Percentiles rank a stretch among this genome's conserved stretches.
phyloP scores from a whole-genome alignment of 2,888 invertebrate species.

The Cantharis rustica region DNA sequence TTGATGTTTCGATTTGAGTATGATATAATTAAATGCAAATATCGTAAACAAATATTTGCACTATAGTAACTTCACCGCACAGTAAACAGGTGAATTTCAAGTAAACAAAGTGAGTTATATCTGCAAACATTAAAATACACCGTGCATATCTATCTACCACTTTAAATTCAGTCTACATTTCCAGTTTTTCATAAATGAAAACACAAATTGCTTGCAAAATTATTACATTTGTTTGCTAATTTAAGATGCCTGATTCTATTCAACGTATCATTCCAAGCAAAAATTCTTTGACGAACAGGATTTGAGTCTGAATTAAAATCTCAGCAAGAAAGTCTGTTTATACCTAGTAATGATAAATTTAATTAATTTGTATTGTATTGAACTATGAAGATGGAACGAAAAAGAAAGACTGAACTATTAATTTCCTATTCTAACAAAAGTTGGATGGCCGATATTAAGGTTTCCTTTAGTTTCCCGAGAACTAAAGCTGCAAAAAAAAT shows the following conservation, averaged over 20 bases:
- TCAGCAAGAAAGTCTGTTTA: too few relatives aligned
- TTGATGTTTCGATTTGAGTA: constrained; percentile 33
- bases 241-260: background rate
- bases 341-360: too few relatives aligned
- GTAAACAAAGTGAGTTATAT: constrained; percentile 13
- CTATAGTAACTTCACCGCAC: constrained; percentile 23
- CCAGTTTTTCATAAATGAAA: background rate
- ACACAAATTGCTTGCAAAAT: background rate
- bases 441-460: too few relatives aligned
- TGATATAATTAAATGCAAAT: constrained; percentile 36
- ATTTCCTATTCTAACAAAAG: too few relatives aligned
- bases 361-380: too few relatives aligned
- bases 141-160: background rate
- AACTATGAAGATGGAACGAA: too few relatives aligned
- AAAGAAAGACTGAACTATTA: too few relatives aligned
- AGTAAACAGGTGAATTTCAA: constrained; percentile 20
- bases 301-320: background rate
- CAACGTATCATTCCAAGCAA: background rate
- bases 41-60: constrained; percentile 35
- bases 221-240: background rate
- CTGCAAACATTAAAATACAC: background rate
- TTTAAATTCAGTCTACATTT: background rate
- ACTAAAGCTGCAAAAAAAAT: too few relatives aligned
- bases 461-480: too few relatives aligned
- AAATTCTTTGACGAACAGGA: background rate